Percentiles rank a stretch among this genome's conserved stretches.
Conservation (phyloP, 2,888 invertebrate species). For the Cetonia aurata region DNA sequence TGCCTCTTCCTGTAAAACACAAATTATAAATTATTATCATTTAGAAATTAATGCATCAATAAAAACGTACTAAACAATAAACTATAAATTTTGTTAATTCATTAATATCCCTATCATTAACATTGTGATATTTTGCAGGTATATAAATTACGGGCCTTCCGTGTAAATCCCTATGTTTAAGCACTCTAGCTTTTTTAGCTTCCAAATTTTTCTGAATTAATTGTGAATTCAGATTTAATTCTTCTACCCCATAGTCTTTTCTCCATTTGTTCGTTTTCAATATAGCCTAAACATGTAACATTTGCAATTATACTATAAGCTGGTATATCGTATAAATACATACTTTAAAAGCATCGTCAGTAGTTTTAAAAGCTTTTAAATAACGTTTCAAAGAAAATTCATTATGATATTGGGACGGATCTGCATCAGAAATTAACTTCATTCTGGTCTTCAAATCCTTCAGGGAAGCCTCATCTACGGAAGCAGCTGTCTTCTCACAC, state of each 20-base stretch:
- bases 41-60: constrained; percentile 16
- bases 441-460: constrained; percentile 78
- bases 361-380: constrained; percentile 79
- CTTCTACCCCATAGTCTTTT: constrained; percentile 77
- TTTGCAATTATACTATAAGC: constrained; percentile 24
- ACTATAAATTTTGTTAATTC: constrained; percentile 85
- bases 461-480: constrained; percentile 75
- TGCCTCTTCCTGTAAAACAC: constrained; percentile 77
- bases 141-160: constrained; percentile 85
- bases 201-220: constrained; percentile 71
- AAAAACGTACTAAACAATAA: constrained; percentile 74
- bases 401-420: constrained; percentile 81
- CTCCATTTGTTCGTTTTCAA: constrained; percentile 87
- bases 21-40: constrained; percentile 7
- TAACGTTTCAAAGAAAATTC: constrained; percentile 80
- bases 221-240: constrained; percentile 70
- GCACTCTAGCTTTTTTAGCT: constrained; percentile 75
- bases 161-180: constrained; percentile 78
- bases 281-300: constrained; percentile 71
- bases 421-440: constrained; percentile 79
- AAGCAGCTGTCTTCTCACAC: constrained; percentile 49
- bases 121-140: constrained; percentile 81
- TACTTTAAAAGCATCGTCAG: constrained; percentile 82
- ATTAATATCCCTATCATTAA: constrained; percentile 79
- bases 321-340: background rate